These are phyloP conservation scores for Timandra comae DNA, from an alignment of 2,888 invertebrate species.

Conservation along the genomic window DNA sequence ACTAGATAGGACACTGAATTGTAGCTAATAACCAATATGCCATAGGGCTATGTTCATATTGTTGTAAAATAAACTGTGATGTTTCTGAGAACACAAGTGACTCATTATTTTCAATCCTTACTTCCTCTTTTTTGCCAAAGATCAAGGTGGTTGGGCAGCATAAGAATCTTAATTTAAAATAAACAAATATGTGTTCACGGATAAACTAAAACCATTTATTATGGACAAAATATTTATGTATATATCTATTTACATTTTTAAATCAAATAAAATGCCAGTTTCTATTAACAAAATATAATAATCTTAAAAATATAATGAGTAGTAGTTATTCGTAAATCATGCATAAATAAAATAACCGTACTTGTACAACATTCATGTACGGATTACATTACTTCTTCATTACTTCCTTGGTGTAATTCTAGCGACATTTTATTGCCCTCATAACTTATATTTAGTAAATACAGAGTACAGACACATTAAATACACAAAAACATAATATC, in stretches of 20 bases:
- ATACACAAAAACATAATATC: no score
- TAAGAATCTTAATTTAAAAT: no score
- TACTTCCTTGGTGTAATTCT: conserved; percentile 6
- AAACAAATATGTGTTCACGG: background rate
- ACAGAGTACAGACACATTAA: no score
- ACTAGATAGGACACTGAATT: no score
- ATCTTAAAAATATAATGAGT: conserved; percentile 65
- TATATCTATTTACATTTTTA: conserved; percentile 72
- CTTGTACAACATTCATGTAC: conserved; percentile 43
- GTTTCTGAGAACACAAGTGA: no score
- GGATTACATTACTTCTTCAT: conserved; percentile 27
- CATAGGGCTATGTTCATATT: no score
- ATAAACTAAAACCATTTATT: conserved; percentile 40
- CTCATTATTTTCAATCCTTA: no score
- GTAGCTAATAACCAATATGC: no score
- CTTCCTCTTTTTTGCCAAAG: no score
- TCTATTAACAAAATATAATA: conserved; percentile 56
- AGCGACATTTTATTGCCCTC: conserved; percentile 12
- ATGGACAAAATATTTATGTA: conserved; percentile 76
- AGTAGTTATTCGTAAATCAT: conserved; percentile 51
- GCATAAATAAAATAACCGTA: conserved; percentile 35
- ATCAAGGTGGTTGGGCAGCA: no score
- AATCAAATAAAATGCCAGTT: conserved; percentile 66
- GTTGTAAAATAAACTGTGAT: no score
- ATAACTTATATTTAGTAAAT: no score